A percentile compares a stretch with the other conserved stretches of the same genome.
These are phyloP conservation scores for Urocynchramus pylzowi DNA, from an alignment of 2,113 vertebrate species.

Conservation along the genomic window DNA sequence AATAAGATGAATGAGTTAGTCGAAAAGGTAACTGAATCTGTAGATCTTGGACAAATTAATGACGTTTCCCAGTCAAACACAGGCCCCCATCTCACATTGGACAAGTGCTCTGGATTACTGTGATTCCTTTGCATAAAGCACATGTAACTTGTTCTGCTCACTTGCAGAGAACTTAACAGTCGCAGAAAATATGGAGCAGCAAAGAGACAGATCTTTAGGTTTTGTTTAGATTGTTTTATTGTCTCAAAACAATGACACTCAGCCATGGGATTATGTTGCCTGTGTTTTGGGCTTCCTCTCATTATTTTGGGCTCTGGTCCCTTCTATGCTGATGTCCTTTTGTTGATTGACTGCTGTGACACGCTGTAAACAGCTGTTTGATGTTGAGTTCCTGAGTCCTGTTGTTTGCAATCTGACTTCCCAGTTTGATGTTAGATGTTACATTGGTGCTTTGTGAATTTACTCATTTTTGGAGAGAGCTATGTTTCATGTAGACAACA, in stretches of 20 bases:
- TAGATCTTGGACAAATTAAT: not conserved
- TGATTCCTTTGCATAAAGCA: not conserved
- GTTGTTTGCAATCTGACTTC: not conserved
- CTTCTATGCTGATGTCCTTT: not conserved
- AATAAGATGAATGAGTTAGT: conserved; percentile 72
- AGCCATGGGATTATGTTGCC: not conserved
- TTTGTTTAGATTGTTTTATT: not conserved
- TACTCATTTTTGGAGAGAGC: not conserved
- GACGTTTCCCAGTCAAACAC: not conserved
- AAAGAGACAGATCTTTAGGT: not conserved
- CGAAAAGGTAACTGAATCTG: conserved; percentile 72
- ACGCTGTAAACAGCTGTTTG: not conserved
- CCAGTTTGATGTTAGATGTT: not conserved
- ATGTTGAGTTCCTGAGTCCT: not conserved
- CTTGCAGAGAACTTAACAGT: not conserved
- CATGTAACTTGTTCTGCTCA: not conserved
- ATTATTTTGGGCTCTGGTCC: not conserved
- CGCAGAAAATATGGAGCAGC: not conserved
- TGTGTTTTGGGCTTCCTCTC: not conserved
- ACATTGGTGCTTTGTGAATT: not conserved
- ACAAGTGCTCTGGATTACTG: not conserved
- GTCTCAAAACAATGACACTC: not conserved
- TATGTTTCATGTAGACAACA: not conserved
- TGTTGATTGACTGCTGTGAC: not conserved
- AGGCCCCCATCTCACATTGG: not conserved